Evolutionary conservation across 2,113 vertebrate species (phyloP).

Genomic region (Dermatemys mawii): DNA sequence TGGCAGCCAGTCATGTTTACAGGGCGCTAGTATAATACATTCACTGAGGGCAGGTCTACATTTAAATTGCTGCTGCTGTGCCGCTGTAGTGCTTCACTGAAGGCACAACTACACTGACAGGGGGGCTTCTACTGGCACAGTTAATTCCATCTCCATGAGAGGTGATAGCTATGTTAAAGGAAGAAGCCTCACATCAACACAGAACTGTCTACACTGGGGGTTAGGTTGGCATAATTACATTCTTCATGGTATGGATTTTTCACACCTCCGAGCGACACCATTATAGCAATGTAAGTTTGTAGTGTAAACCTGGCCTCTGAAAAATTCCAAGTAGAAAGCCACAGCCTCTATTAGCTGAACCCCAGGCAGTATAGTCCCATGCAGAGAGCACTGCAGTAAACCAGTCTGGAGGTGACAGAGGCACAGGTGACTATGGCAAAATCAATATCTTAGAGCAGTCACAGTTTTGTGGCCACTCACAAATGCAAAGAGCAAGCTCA

Average conservation of each 20-base stretch:
- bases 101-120: not conserved
- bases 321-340: not conserved
- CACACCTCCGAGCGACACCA: not conserved
- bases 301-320: not conserved
- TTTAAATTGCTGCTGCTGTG: not conserved
- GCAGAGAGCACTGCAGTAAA: rapidly evolving
- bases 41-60: not conserved
- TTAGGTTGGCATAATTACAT: not conserved
- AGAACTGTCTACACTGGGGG: not conserved
- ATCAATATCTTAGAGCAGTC: rapidly evolving
- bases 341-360: not conserved
- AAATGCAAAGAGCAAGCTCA: constrained; percentile 19
- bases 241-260: not conserved
- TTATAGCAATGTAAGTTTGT: not conserved
- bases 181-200: not conserved
- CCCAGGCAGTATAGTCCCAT: not conserved
- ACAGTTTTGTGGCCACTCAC: not conserved
- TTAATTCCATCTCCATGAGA: not conserved
- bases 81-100: not conserved
- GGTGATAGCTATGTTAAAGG: not conserved
- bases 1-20: not conserved
- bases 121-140: not conserved
- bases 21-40: rapidly evolving
- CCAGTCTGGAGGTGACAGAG: not conserved
- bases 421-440: rapidly evolving